Base-by-base conservation (phyloP, 2,797 vertebrate genomes). In the Cirrhinus mrigala region DNA sequence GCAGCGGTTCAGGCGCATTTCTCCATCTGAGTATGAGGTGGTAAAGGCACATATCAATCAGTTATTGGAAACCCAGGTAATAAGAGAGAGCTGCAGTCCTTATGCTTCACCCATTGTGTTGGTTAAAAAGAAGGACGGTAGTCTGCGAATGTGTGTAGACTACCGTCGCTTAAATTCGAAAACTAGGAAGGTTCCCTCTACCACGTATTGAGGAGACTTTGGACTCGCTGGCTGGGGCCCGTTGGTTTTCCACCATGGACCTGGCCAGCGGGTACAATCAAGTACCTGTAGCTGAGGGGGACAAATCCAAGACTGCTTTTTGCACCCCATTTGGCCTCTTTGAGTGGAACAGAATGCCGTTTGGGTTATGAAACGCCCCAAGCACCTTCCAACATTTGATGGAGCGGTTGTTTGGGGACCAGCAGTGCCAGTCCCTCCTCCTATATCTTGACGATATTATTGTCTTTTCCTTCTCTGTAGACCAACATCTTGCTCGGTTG, bases 391-490 rank as follows among this genome's bases (percentile, higher is more conserved):
- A 58, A n/a, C 16, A 16, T 2, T 15, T 68, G 27, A 68, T 68
- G 66, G 66, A 68, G 14, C 22, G 29, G 16, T 68, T 68, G 29
- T 71, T 71, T 37, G 66, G 66, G 15, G 33, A 22, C 6, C 46
- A 73, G 2, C 70, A 50, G n/a, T 48, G 14, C 6, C 70, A 73
- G 6, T 73, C 70, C 1, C n/a, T 73, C 1, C 70, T 73, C 5
- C 50, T 71, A n/a, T 71, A 71, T 15, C 69, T 71, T 22, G 69
- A 71, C n/a, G 40, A 71, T 44, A 71, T 46, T 22, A 11, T 71
- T 4, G 22, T 71, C 3, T 71, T 71, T 6, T 46, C 40, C 37
- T 71, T 40, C 22, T 71, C 22, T 0, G 69, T 71, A 1, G 40
- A 46, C 5, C 11, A 22, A 24, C 40, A 71, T 46, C 37, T 46